Evolutionary conservation across 2,113 vertebrate species (phyloP).

Genomic region (Gulo gulo): DNA sequence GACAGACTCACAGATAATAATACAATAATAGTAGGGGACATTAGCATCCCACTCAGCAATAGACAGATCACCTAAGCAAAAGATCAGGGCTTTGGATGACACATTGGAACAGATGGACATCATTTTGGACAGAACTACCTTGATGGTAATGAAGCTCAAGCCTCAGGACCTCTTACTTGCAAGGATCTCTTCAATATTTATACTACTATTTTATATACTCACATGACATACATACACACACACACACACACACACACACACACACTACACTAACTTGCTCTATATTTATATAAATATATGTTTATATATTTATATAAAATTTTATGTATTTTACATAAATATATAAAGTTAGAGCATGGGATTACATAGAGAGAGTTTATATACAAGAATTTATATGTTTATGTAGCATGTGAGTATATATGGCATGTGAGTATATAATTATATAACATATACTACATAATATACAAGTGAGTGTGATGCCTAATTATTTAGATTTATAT

Average conservation of each 20-base stretch:
- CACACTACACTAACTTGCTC: neutral
- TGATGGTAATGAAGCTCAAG: neutral
- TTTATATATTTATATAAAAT: neutral
- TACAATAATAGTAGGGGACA: neutral
- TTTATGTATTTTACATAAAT: neutral
- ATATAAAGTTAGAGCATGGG: neutral
- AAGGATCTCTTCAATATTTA: neutral
- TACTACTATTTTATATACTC: neutral
- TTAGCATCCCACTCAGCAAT: neutral
- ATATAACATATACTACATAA: neutral
- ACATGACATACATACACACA: neutral
- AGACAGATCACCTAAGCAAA: neutral
- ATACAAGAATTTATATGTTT: neutral
- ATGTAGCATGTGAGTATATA: neutral
- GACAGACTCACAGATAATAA: neutral
- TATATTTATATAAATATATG: neutral
- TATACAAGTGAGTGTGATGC: neutral
- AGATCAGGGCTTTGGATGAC: neutral
- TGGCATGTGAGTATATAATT: neutral
- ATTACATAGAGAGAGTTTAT: neutral
- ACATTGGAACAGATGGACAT: neutral
- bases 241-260: neutral
- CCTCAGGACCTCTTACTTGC: neutral
- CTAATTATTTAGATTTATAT: neutral
- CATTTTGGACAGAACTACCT: neutral